phyloP scores from a whole-genome alignment of 2,888 invertebrate genomes.

The Gnatocerus cornutus region DNA sequence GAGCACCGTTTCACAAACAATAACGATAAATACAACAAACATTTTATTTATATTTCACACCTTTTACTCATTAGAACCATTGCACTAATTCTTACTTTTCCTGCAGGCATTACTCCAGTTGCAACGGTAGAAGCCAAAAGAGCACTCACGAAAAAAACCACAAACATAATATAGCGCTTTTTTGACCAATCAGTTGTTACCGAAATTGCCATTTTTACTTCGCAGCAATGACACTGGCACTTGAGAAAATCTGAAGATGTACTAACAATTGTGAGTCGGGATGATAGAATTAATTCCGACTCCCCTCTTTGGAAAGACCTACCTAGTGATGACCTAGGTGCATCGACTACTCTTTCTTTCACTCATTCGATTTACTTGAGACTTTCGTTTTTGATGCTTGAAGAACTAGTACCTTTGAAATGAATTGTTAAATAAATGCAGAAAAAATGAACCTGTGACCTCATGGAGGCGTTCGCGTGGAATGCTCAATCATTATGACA shows the following conservation, averaged over 20 bases:
- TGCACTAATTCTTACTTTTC: constrained; percentile 43
- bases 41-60: background rate
- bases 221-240: background rate
- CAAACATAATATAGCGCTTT: constrained; percentile 43
- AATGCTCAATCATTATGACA: no score
- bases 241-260: constrained; percentile 34
- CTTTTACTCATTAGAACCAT: constrained; percentile 33
- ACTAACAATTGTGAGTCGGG: constrained; percentile 38
- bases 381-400: constrained; percentile 17
- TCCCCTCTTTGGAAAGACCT: constrained; percentile 24
- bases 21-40: constrained; percentile 3
- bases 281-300: constrained; percentile 32
- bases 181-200: constrained; percentile 46
- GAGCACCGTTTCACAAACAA: background rate
- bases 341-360: constrained; percentile 20
- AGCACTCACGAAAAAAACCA: constrained; percentile 43
- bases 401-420: background rate
- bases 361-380: no score
- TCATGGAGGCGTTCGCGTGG: background rate
- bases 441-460: background rate
- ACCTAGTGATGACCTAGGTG: constrained; percentile 32
- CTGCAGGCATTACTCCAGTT: constrained; percentile 43
- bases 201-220: constrained; percentile 40
- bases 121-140: constrained; percentile 47
- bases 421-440: background rate